Evolutionary conservation across 2,797 vertebrate species (phyloP).

Genomic region (Pseudotriccus pelzelni): DNA sequence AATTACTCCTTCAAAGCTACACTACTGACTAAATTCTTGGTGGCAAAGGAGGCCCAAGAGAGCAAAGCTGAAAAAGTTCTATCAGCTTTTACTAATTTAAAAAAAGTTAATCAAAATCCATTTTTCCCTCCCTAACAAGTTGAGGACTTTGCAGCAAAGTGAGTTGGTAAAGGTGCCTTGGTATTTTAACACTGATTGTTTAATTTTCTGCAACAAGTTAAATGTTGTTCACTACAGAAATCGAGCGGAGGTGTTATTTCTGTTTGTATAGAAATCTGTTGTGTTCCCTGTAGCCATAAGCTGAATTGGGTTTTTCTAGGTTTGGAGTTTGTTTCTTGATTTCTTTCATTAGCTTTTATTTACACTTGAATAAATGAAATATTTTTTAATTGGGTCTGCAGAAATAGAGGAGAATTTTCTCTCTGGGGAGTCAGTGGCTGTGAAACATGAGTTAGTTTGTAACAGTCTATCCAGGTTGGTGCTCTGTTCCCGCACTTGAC

Average conservation of each 20-base stretch:
- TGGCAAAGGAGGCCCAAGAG: not conserved
- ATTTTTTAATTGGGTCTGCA: not conserved
- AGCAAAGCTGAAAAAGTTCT: not conserved
- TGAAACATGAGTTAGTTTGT: not conserved
- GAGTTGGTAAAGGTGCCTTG: not conserved
- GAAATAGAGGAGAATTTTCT: not conserved
- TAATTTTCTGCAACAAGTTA: not conserved
- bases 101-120: not conserved
- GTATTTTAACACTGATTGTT: not conserved
- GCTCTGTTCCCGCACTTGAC: not conserved
- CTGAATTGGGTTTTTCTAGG: not conserved
- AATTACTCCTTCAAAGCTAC: not conserved
- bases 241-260: not conserved
- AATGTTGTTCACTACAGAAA: not conserved
- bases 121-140: not conserved
- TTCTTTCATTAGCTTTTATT: not conserved
- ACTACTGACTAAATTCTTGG: not conserved
- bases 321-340: not conserved
- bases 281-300: not conserved
- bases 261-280: not conserved
- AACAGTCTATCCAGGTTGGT: accelerated
- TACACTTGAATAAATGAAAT: not conserved
- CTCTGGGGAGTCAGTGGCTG: not conserved
- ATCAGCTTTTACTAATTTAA: not conserved
- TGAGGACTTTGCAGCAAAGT: not conserved